A percentile compares a stretch with the other conserved stretches of the same genome.
Evolutionary conservation across 2,888 invertebrate genomes (phyloP).

Genomic region (Eucriotettix oculatus): DNA sequence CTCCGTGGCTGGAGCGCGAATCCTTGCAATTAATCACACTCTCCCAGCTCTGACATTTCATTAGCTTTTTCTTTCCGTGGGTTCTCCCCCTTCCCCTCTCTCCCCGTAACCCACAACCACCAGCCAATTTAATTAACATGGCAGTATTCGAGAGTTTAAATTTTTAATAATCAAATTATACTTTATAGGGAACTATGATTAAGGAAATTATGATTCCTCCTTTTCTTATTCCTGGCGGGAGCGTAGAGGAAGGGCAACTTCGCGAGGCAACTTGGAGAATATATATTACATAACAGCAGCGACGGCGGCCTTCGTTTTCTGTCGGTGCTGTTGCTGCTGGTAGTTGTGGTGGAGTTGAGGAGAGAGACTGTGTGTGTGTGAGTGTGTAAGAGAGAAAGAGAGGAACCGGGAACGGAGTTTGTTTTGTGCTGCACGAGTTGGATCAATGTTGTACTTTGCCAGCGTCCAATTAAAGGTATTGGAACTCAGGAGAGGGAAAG

Average conservation of each 20-base stretch:
- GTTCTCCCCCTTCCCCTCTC: neutral
- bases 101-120: no score
- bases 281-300: conserved; percentile 6
- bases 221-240: conserved; percentile 5
- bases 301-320: neutral
- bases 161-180: conserved; percentile 29
- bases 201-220: conserved; percentile 17
- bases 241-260: no score
- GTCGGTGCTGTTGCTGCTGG: neutral
- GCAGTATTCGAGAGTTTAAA: conserved; percentile 26
- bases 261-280: conserved; percentile 1
- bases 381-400: neutral
- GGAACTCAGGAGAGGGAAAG: conserved; percentile 4
- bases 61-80: conserved; percentile 23
- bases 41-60: conserved; percentile 29
- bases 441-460: conserved; percentile 11
- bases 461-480: conserved; percentile 14
- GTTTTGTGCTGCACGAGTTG: neutral
- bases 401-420: no score
- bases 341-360: neutral
- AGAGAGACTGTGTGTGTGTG: neutral
- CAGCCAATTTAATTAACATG: conserved; percentile 28
- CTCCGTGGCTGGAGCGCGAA: conserved; percentile 8
- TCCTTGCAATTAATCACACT: conserved; percentile 29
- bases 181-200: conserved; percentile 17